Base-by-base conservation (phyloP, 2,797 vertebrate species). In the Diglossa cyanea region DNA sequence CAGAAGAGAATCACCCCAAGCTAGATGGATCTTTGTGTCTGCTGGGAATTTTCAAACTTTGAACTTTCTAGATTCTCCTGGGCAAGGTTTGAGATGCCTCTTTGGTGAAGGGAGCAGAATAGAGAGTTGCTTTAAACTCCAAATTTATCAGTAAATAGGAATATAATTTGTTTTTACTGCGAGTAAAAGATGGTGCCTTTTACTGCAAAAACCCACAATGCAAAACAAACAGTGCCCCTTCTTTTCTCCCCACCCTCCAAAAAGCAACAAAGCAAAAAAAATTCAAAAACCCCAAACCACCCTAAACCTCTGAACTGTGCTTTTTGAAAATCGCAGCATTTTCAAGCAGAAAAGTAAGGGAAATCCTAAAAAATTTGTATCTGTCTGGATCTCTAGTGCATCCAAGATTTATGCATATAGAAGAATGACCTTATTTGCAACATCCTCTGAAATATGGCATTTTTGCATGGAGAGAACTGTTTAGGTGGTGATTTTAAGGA, bases 181-280 rank as follows among this genome's bases (percentile, higher is more conserved):
- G 44, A 83, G 5, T 51, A 54, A 6, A 53, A 12, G 31, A 54
- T 78, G 7, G 9, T 63, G 10, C 44, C 6, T 72, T n/a, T 83
- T 14, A 33, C 8, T 31, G 4, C 20, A 48, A 58, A 17, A 24
- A 0, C 6, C 18, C 33, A 5, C 4, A 30, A 6, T n/a, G 13
- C 23, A 21, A 37, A 19, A 28, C 5, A 24, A 35, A 8, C 15
- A 10, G 10, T 2, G 6, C 2, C 11, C 15, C 3, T 26, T 74
- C 6, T 23, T 18, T 84, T 50, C 5, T 33, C 12, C 5, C 3
- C 19, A 31, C 7, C 19, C 1, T 7, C 28, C 5, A 12, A 25
- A 33, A 24, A 21, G 2, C 15, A 3, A 1, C 21, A 40, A 53
- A 66, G 7, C 11, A 31, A 68, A 63, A 44, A 7, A 3, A 1